Evolutionary conservation across 2,888 invertebrate genomes (phyloP), one percentile per base, ranked within the genome.

Genomic region (Timema cristinae): DNA sequence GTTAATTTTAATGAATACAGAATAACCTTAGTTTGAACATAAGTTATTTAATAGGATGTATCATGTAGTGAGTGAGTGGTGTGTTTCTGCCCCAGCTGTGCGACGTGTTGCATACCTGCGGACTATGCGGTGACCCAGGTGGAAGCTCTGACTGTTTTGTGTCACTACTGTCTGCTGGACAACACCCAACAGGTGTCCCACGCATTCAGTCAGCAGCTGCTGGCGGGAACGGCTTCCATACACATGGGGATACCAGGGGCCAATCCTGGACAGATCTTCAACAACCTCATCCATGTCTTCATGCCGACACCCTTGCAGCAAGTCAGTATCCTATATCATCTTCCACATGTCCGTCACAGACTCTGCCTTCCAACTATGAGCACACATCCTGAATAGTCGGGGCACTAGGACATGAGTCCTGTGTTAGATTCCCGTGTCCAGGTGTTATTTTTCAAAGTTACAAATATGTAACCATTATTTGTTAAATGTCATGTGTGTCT

Each of bases 201-300:
- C 75, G 83, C 86, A 4, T 86, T 87, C 70, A 86, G 85, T 76
- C 86, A 86, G 77, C 85, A 86, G 8, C 82, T 85, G 74, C 84
- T 85, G 7, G 84, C 85, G 71, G 75, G 78, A 6, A 84, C 84
- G 32, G 74, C 73, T 11, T 83, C 84, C 48, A 83, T 86, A 50
- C 82, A 86, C 0, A 84, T 86, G 59, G 85, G 84, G 66, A 84
- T 73, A 16, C 69, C 76, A 9, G 76, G 77, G n/a, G 70, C 87
- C 5, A 87, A 88, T 80, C 86, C 90, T 0, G 89, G 89, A 0
- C 93, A 93, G 79, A 87, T 94, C 73, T 87, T 94, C 77, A 91
- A 90, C 78, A 93, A 92, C 80, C 86, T 95, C 56, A 89, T 93
- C 69, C 91, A 92, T 80, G 92, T 91, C 5, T 93, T 94, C 79